Conservation (phyloP, 1,140 invertebrate species). For the Tigriopus japonicus region DNA sequence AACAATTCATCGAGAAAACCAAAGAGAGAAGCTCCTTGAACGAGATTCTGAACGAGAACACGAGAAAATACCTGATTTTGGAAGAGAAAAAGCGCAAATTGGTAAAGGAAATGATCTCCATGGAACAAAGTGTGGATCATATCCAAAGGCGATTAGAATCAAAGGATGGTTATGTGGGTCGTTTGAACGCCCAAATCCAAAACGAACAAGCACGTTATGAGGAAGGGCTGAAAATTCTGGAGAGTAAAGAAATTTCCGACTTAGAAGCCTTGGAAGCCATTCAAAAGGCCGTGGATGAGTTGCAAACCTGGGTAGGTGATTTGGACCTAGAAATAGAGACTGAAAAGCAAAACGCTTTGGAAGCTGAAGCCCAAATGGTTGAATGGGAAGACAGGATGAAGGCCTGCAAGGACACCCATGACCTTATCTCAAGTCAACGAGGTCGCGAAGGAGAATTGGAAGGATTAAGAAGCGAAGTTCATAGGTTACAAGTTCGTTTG, state of each 20-base stretch:
- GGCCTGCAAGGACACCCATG: not conserved
- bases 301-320: not conserved
- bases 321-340: not conserved
- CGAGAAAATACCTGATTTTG: not conserved
- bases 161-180: not conserved
- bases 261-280: not conserved
- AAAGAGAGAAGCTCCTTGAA: not conserved
- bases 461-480: not conserved
- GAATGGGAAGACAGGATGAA: constrained; percentile 4
- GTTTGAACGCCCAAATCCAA: not conserved
- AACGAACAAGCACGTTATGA: not conserved
- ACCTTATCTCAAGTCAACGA: not conserved
- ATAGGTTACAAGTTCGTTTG: not conserved
- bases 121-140: not conserved
- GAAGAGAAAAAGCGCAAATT: constrained; percentile 2
- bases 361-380: not conserved
- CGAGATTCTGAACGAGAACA: not conserved
- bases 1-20: not conserved
- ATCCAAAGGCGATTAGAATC: not conserved
- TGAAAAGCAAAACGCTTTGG: not conserved
- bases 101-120: not conserved
- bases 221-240: not conserved
- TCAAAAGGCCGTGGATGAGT: not conserved
- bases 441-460: not conserved
- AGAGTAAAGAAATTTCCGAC: not conserved